Percentiles rank a stretch among this genome's conserved stretches.
Evolutionary conservation across 2,113 vertebrate genomes (phyloP).

Genomic region (Sula dactylatra): DNA sequence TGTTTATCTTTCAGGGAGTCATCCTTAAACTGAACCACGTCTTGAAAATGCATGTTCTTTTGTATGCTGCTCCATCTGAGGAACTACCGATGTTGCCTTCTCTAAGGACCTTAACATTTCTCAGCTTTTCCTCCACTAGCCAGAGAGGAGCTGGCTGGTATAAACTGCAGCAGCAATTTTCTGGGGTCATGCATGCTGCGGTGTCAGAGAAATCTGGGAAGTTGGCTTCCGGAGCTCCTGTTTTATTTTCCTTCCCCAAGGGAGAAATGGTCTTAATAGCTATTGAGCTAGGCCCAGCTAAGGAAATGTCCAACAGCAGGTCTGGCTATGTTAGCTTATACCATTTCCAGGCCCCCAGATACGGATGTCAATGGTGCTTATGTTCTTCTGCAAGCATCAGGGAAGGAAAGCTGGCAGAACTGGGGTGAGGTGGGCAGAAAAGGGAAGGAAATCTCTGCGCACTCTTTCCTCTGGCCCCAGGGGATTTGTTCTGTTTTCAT

Average conservation of each 20-base stretch:
- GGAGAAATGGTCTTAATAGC: background rate
- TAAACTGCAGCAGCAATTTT: background rate
- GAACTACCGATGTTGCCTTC: background rate
- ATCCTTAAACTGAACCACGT: background rate
- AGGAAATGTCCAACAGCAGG: background rate
- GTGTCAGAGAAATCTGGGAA: slow-evolving; percentile 13
- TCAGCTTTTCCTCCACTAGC: background rate
- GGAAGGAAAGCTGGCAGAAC: background rate
- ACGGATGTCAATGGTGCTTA: background rate
- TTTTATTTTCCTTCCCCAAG: background rate
- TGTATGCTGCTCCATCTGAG: background rate
- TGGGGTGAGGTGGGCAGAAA: background rate
- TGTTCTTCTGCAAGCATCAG: background rate
- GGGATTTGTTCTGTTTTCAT: background rate
- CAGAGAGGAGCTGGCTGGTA: background rate
- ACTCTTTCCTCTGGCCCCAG: background rate
- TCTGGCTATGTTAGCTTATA: background rate
- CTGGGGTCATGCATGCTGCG: background rate
- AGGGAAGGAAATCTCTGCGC: background rate
- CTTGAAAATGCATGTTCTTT: background rate
- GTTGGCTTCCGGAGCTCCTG: background rate
- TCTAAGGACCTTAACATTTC: background rate
- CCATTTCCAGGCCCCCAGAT: background rate
- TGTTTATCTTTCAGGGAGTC: slow-evolving; percentile 8
- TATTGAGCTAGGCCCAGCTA: background rate